Percentiles rank a stretch among this genome's conserved stretches.
Conservation (phyloP, 2,797 vertebrate species). For the Sarcophilus harrisii region DNA sequence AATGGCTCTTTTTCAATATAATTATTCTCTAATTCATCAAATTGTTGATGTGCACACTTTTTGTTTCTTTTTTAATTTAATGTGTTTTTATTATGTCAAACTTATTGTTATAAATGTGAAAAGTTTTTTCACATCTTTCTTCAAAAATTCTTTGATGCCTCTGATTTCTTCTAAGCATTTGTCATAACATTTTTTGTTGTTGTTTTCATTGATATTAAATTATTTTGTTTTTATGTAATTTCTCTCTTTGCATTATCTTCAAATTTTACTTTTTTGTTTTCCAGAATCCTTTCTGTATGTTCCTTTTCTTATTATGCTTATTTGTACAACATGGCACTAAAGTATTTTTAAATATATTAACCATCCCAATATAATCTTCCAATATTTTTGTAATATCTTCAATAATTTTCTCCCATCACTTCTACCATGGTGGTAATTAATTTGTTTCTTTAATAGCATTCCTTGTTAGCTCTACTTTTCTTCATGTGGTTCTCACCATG, state of each 20-base stretch:
- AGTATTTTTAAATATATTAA: neutral
- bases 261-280: neutral
- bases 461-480: neutral
- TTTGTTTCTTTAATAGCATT: neutral
- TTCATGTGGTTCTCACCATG: neutral
- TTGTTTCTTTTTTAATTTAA: neutral
- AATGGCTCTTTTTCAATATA: neutral
- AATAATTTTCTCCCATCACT: neutral
- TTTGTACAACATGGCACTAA: neutral
- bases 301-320: neutral
- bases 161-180: neutral
- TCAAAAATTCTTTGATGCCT: neutral
- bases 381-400: neutral
- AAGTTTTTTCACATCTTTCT: neutral
- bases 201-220: neutral
- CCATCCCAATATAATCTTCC: neutral
- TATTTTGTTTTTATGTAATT: neutral
- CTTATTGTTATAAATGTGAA: neutral
- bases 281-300: neutral
- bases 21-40: neutral
- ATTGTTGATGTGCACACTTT: neutral
- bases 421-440: neutral
- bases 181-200: neutral
- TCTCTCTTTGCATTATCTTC: neutral
- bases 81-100: neutral